phyloP scores from a whole-genome alignment of 2,888 invertebrate species.

The Pecten maximus region DNA sequence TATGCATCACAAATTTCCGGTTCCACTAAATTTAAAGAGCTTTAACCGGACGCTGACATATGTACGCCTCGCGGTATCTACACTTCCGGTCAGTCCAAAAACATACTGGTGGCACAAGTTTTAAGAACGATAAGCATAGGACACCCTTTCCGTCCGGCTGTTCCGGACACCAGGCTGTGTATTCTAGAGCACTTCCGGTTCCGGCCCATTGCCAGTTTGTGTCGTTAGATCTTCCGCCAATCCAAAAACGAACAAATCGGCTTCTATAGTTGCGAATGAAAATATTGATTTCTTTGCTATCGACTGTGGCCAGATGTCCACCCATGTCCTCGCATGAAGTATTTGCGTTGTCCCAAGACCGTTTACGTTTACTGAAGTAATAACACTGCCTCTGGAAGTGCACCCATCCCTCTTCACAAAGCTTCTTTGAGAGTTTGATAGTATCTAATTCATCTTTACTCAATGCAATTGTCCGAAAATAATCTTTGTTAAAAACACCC shows the following conservation, averaged over 20 bases:
- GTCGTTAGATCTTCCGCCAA: background rate
- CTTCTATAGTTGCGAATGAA: background rate
- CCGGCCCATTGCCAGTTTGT: background rate
- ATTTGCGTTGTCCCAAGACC: background rate
- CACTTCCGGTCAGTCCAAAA: slow-evolving; percentile 20
- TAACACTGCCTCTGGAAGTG: background rate
- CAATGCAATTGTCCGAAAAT: background rate
- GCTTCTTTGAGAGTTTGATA: background rate
- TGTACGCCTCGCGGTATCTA: background rate
- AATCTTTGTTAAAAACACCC: background rate
- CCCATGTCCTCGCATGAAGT: background rate
- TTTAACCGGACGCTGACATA: background rate
- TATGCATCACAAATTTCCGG: no score
- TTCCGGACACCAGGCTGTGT: slow-evolving; percentile 11
- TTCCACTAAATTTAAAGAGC: background rate
- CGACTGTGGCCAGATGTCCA: background rate
- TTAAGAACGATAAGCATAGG: background rate
- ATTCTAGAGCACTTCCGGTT: background rate
- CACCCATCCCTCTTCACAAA: background rate
- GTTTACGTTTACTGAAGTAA: background rate
- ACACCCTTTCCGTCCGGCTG: background rate
- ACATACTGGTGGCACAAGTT: background rate
- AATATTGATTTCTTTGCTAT: background rate
- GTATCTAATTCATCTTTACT: background rate
- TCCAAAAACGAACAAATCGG: background rate